Evolutionary conservation across 2,113 vertebrate species (phyloP).

Genomic region (Prochilodus magdalenae): DNA sequence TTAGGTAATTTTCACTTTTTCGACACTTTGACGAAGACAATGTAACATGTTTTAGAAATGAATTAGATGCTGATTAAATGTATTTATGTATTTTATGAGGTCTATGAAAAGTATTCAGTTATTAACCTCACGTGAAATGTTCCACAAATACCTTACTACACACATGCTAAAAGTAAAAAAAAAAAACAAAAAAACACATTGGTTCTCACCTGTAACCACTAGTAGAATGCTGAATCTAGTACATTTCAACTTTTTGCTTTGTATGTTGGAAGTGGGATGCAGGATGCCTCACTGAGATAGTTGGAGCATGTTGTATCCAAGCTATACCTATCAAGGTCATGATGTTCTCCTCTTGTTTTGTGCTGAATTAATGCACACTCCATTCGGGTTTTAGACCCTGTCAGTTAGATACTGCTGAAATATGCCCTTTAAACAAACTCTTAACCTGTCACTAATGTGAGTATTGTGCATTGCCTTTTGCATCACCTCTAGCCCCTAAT

Average conservation of each 20-base stretch:
- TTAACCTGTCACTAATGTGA: background rate
- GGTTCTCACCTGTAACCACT: too few species aligned
- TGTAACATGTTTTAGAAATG: too few species aligned
- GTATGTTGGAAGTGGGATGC: background rate
- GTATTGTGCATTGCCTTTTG: background rate
- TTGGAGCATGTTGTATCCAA: background rate
- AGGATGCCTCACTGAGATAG: constrained; percentile 15
- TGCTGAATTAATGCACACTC: constrained; percentile 27
- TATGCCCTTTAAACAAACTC: constrained; percentile 32
- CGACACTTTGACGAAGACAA: too few species aligned
- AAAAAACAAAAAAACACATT: too few species aligned
- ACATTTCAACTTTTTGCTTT: constrained; percentile 17
- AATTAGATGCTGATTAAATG: too few species aligned
- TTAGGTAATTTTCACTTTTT: background rate
- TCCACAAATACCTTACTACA: too few species aligned
- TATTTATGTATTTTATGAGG: too few species aligned
- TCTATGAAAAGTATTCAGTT: background rate
- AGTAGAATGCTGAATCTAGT: background rate
- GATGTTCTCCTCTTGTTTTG: constrained; percentile 17
- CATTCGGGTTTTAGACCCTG: background rate
- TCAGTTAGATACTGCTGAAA: background rate
- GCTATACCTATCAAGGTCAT: constrained; percentile 28
- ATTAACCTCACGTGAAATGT: background rate
- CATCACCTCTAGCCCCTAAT: background rate
- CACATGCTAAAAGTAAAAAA: too few species aligned